These are phyloP conservation scores for Heterochromis multidens DNA, from an alignment of 2,113 vertebrate species.

Conservation along the genomic window DNA sequence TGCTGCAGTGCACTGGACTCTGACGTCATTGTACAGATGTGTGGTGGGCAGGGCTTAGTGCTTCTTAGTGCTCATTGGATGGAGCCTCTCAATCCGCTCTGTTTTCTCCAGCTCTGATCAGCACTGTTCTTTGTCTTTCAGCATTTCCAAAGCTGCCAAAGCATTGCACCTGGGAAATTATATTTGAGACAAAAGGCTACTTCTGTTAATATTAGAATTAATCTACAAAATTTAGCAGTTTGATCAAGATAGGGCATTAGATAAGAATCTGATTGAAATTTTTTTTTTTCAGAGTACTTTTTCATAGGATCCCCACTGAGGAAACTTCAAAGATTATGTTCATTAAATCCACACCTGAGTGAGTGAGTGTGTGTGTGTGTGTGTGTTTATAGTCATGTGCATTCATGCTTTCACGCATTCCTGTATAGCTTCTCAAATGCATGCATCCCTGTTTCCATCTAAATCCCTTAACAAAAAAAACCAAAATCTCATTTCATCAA, in stretches of 20 bases:
- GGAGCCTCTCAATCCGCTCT: constrained; percentile 27
- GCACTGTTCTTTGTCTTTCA: constrained; percentile 16
- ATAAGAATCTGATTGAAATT: background rate
- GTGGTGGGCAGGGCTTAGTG: constrained; percentile 45
- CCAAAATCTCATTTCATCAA: constrained; percentile 25
- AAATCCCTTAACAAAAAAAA: constrained; percentile 32
- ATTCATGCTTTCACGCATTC: background rate
- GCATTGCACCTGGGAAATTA: background rate
- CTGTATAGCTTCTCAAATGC: background rate
- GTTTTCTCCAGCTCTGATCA: background rate
- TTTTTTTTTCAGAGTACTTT: constrained; percentile 17
- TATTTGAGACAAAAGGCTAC: background rate
- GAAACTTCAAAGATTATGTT: background rate
- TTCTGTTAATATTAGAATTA: background rate
- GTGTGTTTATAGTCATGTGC: background rate
- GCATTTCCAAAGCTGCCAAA: background rate
- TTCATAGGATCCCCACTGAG: background rate
- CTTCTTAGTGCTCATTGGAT: constrained; percentile 45
- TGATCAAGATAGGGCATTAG: background rate
- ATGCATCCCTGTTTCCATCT: background rate
- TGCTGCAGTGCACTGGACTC: constrained; percentile 21
- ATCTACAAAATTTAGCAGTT: background rate
- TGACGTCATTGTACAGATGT: constrained; percentile 62
- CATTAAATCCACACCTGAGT: constrained; percentile 16
- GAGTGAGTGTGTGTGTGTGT: background rate